Base-by-base conservation (phyloP, 2,888 invertebrate species). In the Eudemis profundana region DNA sequence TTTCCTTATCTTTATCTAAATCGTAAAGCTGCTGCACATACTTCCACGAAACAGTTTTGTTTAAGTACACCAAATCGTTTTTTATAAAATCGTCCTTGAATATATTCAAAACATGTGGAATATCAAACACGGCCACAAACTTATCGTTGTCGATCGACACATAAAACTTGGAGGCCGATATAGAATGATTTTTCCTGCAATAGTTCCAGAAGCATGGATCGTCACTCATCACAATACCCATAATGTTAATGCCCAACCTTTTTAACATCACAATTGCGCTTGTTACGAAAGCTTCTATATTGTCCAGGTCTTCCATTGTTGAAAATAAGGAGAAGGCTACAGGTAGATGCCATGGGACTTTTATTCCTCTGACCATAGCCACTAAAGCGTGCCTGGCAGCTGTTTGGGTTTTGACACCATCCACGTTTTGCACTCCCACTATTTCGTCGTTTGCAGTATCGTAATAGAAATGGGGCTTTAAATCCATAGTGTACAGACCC, bases 371-470 rank as follows among this genome's bases (percentile, higher is more conserved):
- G 4, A 40, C 50, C 49, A 60, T 50, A 14, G 60, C 60, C 14
- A 60, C 36, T 27, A 60, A 40, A 19, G 40, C 60, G 12, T 60
- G 49, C 1, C 12, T 60, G 4, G 60, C 60, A 1, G 49, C 60
- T 8, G 12, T 15, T n/a, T 17, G 40, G n/a, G 33, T 60, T 29
- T 23, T 60, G 8, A 8, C 4, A 19, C 60, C 60, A 19, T 60
- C 50, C 12, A 60, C 29, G 40, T 60, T 50, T 40, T 50, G 60
- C 15, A 53, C 21, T 15, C 61, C 61, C 17, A 61, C 46, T 21
- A 61, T 8, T 1, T 61, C 51, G 46, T 61, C 61, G 21, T 33
- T 60, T 29, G 29, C 49, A n/a, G n/a, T n/a, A 50, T 60, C 60
- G 7, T 60, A 60, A 29, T 29, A 50, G 7, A 60, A 4, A 40